phyloP scores from a whole-genome alignment of 2,797 vertebrate species.

The Pseudocheirus occidentalis region DNA sequence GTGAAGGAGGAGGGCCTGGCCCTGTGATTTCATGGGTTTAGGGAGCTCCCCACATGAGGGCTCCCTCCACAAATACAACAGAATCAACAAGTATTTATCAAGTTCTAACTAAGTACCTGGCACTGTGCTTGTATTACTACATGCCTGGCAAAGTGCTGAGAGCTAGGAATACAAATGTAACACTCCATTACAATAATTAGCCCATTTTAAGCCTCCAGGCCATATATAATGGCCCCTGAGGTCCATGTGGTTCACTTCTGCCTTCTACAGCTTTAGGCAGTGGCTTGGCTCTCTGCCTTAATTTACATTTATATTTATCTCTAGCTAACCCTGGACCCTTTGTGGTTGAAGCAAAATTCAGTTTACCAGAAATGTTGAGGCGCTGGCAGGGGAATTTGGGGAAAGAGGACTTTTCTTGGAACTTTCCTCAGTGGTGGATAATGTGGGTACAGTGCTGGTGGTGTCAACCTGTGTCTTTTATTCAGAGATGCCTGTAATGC shows the following conservation, averaged over 20 bases:
- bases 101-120: not conserved
- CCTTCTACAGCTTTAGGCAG: not conserved
- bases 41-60: not conserved
- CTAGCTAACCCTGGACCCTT: not conserved
- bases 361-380: not conserved
- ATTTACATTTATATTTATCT: not conserved
- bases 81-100: conserved; percentile 1
- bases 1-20: not conserved
- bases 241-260: not conserved
- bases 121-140: not conserved
- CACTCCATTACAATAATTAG: not conserved
- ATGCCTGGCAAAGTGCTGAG: not conserved
- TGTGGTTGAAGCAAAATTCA: conserved; percentile 1
- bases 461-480: not conserved
- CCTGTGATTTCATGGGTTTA: not conserved
- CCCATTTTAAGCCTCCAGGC: not conserved
- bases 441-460: not conserved
- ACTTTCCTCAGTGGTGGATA: not conserved
- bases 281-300: not conserved
- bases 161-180: not conserved
- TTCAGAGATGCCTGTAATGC: not conserved
- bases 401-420: not conserved
- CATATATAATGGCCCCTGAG: not conserved
- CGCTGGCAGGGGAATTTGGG: not conserved
- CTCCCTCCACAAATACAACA: not conserved